Percentiles rank a stretch among this genome's conserved stretches.
Conservation (phyloP, 2,888 invertebrate genomes). For the Linnaemya vulpina region DNA sequence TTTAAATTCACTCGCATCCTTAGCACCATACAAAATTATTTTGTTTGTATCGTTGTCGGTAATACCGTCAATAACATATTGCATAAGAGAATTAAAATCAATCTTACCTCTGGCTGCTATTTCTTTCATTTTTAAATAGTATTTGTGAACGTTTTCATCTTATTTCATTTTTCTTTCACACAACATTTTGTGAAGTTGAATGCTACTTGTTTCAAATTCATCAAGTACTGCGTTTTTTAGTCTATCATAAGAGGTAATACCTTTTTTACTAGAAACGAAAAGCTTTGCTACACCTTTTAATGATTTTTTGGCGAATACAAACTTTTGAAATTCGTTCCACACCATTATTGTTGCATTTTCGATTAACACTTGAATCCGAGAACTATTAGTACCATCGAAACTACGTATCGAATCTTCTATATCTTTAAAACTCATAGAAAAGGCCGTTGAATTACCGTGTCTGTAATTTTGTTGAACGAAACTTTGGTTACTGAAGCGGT, state of each 20-base stretch:
- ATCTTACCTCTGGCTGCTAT: slow-evolving; percentile 78
- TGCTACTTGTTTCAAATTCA: slow-evolving; percentile 65
- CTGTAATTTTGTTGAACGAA: not conserved
- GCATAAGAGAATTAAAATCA: slow-evolving; percentile 78
- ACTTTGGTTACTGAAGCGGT: not conserved
- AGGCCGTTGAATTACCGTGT: not conserved
- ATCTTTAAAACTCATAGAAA: slow-evolving; percentile 54
- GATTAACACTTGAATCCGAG: slow-evolving; percentile 56
- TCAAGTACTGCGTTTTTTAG: slow-evolving; percentile 45
- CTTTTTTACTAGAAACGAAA: slow-evolving; percentile 57
- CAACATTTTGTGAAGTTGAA: slow-evolving; percentile 61
- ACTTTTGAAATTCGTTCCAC: slow-evolving; percentile 65
- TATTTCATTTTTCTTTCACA: slow-evolving; percentile 75
- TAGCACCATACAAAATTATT: slow-evolving; percentile 64
- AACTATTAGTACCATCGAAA: slow-evolving; percentile 45
- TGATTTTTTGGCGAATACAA: too few species aligned
- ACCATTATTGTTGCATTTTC: slow-evolving; percentile 57
- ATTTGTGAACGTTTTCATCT: slow-evolving; percentile 79
- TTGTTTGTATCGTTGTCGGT: slow-evolving; percentile 71
- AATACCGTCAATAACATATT: slow-evolving; percentile 81
- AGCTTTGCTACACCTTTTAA: slow-evolving; percentile 64
- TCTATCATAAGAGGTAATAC: slow-evolving; percentile 46
- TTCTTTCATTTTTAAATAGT: slow-evolving; percentile 79
- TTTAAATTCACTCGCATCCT: slow-evolving; percentile 65
- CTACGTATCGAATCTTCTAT: slow-evolving; percentile 59